Percentiles rank a stretch among this genome's conserved stretches.
These are phyloP conservation scores for Dipodomys spectabilis DNA, from an alignment of 2,113 vertebrate genomes.

Conservation along the genomic window DNA sequence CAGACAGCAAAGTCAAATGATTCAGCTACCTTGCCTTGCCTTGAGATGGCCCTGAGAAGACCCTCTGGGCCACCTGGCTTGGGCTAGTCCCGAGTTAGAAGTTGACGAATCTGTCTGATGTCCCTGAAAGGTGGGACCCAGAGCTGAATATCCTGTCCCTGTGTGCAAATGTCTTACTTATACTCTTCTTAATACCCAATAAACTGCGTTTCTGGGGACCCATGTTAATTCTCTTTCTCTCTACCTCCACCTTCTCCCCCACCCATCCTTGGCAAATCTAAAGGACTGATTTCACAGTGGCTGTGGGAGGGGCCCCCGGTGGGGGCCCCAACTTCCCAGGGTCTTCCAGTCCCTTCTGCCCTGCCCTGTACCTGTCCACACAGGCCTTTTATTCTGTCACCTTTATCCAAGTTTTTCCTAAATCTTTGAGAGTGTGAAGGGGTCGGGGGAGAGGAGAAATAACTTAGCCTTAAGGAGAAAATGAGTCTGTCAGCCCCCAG, in stretches of 20 bases:
- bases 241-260: background rate
- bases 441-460: background rate
- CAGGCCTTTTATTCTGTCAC: background rate
- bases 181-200: background rate
- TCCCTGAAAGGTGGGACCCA: background rate
- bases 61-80: background rate
- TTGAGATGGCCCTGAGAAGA: background rate
- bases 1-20: background rate
- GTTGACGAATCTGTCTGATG: background rate
- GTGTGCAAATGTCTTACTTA: background rate
- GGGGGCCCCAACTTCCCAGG: background rate
- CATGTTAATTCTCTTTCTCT: background rate
- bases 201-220: background rate
- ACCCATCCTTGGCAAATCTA: background rate
- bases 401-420: background rate
- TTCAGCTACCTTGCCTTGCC: background rate
- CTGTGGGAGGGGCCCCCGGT: background rate
- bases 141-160: background rate
- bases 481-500: background rate
- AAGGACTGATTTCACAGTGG: background rate
- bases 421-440: background rate
- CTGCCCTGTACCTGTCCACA: background rate
- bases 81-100: background rate
- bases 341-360: too few relatives aligned
- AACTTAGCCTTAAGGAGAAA: constrained; percentile 20